Percentiles rank a stretch among this genome's conserved stretches.
Evolutionary conservation across 2,888 invertebrate genomes (phyloP).

Genomic region (Nemapogon koenigi): DNA sequence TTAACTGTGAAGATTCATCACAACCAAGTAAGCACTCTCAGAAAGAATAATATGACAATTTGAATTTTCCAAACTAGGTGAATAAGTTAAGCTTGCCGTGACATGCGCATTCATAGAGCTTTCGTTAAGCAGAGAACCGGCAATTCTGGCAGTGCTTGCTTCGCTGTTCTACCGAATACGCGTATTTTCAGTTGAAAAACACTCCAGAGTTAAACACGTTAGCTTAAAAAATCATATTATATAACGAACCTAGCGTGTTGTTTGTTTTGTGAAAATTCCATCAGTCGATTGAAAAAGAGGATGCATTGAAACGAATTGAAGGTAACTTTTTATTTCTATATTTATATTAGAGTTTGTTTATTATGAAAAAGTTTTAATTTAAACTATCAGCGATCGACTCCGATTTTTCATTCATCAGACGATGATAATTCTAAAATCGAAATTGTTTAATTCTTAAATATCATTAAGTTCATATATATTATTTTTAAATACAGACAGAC

Average conservation of each 20-base stretch:
- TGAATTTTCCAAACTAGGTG: slow-evolving; percentile 46
- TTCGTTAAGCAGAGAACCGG: slow-evolving; percentile 29
- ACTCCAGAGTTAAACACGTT: slow-evolving; percentile 38
- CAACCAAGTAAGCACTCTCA: not conserved
- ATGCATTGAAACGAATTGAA: slow-evolving; percentile 13
- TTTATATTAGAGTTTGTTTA: not conserved
- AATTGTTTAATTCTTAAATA: too few species aligned
- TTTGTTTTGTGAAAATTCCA: slow-evolving; percentile 40
- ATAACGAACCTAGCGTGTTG: slow-evolving; percentile 41
- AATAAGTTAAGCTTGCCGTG: slow-evolving; percentile 49
- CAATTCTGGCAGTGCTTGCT: slow-evolving; percentile 38
- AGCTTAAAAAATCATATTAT: slow-evolving; percentile 36
- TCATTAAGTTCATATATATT: too few species aligned
- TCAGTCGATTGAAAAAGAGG: slow-evolving; percentile 2
- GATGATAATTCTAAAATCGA: too few species aligned
- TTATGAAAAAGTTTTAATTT: not conserved
- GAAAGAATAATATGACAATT: slow-evolving; percentile 19
- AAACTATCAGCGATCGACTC: too few species aligned
- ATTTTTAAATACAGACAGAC: too few species aligned
- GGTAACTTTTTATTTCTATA: slow-evolving; percentile 8
- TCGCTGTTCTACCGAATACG: slow-evolving; percentile 25
- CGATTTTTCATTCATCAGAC: too few species aligned
- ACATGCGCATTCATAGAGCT: slow-evolving; percentile 56
- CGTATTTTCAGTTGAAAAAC: slow-evolving; percentile 24
- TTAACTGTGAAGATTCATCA: not conserved